phyloP scores from a whole-genome alignment of 2,113 vertebrate genomes.

The Strix uralensis region DNA sequence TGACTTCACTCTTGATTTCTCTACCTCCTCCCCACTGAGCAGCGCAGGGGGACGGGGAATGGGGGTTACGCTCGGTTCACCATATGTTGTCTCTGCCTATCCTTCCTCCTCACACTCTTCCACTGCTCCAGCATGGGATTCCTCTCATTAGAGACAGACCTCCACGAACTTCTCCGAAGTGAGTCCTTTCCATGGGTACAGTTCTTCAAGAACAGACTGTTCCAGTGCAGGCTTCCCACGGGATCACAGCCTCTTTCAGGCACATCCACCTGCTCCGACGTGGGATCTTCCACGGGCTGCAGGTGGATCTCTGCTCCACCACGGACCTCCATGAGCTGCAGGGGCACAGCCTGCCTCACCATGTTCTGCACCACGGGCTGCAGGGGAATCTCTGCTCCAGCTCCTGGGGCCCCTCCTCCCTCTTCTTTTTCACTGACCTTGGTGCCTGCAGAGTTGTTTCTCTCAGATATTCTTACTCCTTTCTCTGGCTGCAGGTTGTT shows the following conservation, averaged over 20 bases:
- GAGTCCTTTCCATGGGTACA: background rate
- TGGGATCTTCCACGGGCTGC: background rate
- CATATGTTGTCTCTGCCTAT: fast-evolving
- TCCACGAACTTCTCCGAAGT: background rate
- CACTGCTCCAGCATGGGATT: fast-evolving
- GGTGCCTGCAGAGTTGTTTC: background rate
- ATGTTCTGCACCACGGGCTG: fast-evolving
- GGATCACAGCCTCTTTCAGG: background rate
- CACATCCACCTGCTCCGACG: fast-evolving
- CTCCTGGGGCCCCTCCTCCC: fast-evolving
- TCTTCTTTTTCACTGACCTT: background rate
- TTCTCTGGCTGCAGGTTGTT: background rate
- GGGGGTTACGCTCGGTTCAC: background rate
- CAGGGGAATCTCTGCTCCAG: background rate
- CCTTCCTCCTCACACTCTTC: background rate
- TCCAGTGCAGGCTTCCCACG: fast-evolving
- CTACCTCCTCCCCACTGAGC: background rate
- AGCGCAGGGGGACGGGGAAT: background rate
- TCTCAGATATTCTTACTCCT: background rate
- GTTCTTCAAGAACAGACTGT: background rate
- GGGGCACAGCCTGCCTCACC: background rate
- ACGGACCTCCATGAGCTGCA: background rate
- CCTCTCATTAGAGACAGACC: background rate
- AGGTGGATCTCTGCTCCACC: no score
- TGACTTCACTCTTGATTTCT: fast-evolving